Conservation (phyloP, 1,140 invertebrate genomes). For the Meloidogyne exigua region DNA sequence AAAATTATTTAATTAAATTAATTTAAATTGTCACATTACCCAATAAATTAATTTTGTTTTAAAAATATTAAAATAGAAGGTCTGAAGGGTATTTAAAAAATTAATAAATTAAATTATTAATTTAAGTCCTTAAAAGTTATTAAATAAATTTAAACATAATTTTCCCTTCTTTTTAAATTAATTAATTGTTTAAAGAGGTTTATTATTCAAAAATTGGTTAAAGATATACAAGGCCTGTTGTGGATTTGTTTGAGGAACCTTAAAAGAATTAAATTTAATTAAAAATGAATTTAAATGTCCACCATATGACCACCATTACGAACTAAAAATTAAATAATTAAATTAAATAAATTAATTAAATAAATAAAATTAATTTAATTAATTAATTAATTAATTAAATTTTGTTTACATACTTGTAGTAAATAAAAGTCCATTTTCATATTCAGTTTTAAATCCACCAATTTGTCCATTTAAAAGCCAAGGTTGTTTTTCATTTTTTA, state of each 20-base stretch:
- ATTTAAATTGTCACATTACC: too few relatives aligned
- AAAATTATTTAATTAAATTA: too few relatives aligned
- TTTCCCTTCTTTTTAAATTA: too few relatives aligned
- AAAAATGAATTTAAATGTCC: not conserved
- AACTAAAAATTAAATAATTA: not conserved
- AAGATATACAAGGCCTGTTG: not conserved
- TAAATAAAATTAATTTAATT: too few relatives aligned
- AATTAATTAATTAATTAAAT: too few relatives aligned
- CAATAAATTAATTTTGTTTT: too few relatives aligned
- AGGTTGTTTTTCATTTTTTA: conserved; percentile 41
- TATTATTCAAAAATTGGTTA: not conserved
- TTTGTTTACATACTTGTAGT: conserved; percentile 37
- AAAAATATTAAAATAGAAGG: too few relatives aligned
- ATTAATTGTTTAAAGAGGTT: not conserved
- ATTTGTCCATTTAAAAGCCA: conserved; percentile 53
- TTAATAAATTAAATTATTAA: too few relatives aligned
- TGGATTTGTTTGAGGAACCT: not conserved
- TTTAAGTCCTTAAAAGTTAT: too few relatives aligned
- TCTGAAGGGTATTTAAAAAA: too few relatives aligned
- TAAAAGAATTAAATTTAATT: not conserved
- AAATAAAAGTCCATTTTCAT: conserved; percentile 50
- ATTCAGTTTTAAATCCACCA: conserved; percentile 56
- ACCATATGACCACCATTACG: not conserved
- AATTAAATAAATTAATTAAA: not conserved
- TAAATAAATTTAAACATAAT: too few relatives aligned